Evolutionary conservation across 2,888 invertebrate genomes (phyloP), one percentile per base, ranked within the genome.

Genomic region (Pteria penguin): DNA sequence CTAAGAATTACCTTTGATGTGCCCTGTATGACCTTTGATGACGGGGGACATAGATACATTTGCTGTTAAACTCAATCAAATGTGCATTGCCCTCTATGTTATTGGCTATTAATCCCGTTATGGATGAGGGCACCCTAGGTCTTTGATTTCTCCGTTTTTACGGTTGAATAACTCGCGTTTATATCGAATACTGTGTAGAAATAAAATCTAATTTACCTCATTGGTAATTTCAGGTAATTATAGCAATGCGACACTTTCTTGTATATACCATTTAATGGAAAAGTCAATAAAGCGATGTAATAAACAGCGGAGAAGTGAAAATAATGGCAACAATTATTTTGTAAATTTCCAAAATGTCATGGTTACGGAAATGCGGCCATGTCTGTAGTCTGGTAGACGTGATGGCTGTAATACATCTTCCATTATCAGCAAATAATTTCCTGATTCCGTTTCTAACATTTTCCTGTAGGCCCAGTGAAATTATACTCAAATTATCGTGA

Each of bases 381-480:
- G 58, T 45, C 45, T 69, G 68, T 55, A 60, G 57, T 22, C 36
- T 69, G 36, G 55, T 52, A 63, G 27, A 61, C 67, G 33, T 36
- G 63, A 55, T 62, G 58, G 72, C 54, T 36, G 55, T 72, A 76
- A 76, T 72, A 72, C 68, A 52, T 67, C 57, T 63, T 72, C 63
- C 63, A 72, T 76, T 76, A 76, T 72, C 68, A 29, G 76, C 54
- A 68, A 61, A 72, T 68, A 72, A 76, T 72, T 76, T 76, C 76
- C 72, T 62, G 67, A 57, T 68, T 76, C 61, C 55, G 72, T 67
- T 76, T 67, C 52, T 36, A 60, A 60, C 55, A 45, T 69, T 68
- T 63, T 72, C 72, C 62, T 69, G 45, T 61, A 63, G 69, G 72
- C 68, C 54, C 55, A 68, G 26, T 57, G 76, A 69, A 76, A 76